Conservation (phyloP, 2,888 invertebrate species). For the Chymomyza caudatula region DNA sequence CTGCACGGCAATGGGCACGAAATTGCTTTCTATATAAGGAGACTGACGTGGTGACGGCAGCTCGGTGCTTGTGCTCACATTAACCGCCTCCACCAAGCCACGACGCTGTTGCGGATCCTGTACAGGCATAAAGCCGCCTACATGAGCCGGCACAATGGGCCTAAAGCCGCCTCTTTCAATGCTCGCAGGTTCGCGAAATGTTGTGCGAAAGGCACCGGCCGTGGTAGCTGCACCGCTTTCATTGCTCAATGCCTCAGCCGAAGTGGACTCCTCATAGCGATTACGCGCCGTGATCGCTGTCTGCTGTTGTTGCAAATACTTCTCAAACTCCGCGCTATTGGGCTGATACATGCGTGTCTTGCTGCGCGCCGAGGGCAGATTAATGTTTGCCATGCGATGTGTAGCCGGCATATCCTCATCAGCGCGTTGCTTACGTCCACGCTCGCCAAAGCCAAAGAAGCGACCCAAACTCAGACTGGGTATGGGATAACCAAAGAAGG, state of each 20-base stretch:
- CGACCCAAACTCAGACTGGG: slow-evolving; percentile 85
- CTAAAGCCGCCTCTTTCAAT: slow-evolving; percentile 88
- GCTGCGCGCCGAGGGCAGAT: slow-evolving; percentile 56
- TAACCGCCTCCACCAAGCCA: slow-evolving; percentile 63
- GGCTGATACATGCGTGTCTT: slow-evolving; percentile 77
- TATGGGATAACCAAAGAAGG: slow-evolving; percentile 91
- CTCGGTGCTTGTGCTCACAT: slow-evolving; percentile 64
- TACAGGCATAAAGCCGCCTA: slow-evolving; percentile 87
- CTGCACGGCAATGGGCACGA: slow-evolving; percentile 53
- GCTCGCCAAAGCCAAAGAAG: slow-evolving; percentile 79
- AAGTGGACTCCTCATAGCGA: slow-evolving; percentile 58
- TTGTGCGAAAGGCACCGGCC: slow-evolving; percentile 69
- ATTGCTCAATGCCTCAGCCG: slow-evolving; percentile 71
- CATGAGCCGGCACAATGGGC: slow-evolving; percentile 84
- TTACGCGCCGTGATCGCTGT: slow-evolving; percentile 50
- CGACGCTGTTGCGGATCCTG: slow-evolving; percentile 73
- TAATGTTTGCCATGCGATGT: slow-evolving; percentile 69
- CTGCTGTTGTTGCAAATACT: slow-evolving; percentile 68
- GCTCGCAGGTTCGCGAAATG: slow-evolving; percentile 76
- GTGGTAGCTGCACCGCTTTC: slow-evolving; percentile 69
- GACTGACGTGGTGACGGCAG: not conserved
- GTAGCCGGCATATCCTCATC: slow-evolving; percentile 69
- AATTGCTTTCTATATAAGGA: slow-evolving; percentile 40
- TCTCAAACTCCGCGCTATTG: slow-evolving; percentile 76
- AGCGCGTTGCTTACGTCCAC: slow-evolving; percentile 75